Evolutionary conservation across 2,113 vertebrate genomes (phyloP).

Genomic region (Thermophis baileyi): DNA sequence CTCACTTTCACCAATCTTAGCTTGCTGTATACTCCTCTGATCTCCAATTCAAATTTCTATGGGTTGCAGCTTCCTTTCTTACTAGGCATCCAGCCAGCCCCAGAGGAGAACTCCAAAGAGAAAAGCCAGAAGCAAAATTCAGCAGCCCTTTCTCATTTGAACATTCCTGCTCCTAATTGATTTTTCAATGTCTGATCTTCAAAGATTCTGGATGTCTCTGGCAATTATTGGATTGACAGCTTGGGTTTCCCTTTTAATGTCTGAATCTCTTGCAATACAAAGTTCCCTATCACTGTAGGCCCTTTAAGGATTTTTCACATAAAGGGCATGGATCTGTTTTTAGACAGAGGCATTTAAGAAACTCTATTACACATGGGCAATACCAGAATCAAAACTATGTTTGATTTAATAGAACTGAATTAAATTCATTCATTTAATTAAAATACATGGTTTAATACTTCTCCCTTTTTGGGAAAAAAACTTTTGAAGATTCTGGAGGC

Average conservation of each 20-base stretch:
- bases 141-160: not conserved
- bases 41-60: not conserved
- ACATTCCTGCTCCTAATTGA: not conserved
- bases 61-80: not conserved
- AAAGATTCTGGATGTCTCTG: not conserved
- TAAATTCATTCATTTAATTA: not conserved
- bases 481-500: not conserved
- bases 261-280: not conserved
- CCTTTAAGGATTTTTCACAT: not conserved
- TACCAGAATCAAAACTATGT: not conserved
- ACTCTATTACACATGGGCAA: not conserved
- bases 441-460: not conserved
- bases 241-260: not conserved
- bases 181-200: not conserved
- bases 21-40: not conserved
- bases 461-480: not conserved
- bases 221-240: not conserved
- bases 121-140: not conserved
- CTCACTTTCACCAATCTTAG: not conserved
- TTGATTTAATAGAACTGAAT: not conserved
- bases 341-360: not conserved
- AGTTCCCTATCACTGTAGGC: not conserved
- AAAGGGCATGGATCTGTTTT: not conserved
- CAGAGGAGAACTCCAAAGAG: not conserved
- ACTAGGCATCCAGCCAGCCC: not conserved